Conservation (phyloP, 2,888 invertebrate genomes). For the Nesidiocoris tenuis region DNA sequence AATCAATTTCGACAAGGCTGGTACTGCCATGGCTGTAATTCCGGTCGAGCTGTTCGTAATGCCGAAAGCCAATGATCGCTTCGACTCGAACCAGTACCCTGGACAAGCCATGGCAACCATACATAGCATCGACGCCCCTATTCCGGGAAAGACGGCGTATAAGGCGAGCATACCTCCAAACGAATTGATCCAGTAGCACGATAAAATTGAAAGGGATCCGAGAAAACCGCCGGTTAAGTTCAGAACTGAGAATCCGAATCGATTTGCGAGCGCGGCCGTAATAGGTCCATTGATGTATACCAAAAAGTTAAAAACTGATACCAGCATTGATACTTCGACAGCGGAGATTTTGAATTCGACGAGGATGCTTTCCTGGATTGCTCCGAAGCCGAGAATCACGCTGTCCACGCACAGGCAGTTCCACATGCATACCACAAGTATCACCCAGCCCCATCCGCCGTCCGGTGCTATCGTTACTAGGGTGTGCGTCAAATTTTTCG, state of each 20-base stretch:
- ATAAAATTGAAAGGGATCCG: not conserved
- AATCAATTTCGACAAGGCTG: not conserved
- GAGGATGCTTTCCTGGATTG: constrained; percentile 19
- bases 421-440: constrained; percentile 16
- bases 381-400: constrained; percentile 5
- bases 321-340: constrained; percentile 17
- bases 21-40: constrained; percentile 4
- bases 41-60: constrained; percentile 26
- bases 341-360: constrained; percentile 1
- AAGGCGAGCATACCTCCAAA: not conserved
- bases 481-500: constrained; percentile 20
- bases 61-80: constrained; percentile 35
- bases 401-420: constrained; percentile 25
- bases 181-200: not conserved
- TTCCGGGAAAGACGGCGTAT: not conserved
- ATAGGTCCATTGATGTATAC: constrained; percentile 24
- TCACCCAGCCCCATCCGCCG: constrained; percentile 40
- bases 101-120: constrained; percentile 37
- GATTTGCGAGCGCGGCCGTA: constrained; percentile 30
- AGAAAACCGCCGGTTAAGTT: constrained; percentile 7
- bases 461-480: constrained; percentile 37
- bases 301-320: constrained; percentile 33
- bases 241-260: constrained; percentile 28
- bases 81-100: constrained; percentile 36
- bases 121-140: constrained; percentile 22